These are phyloP conservation scores for Neocrepidodera transversa DNA, from an alignment of 2,888 invertebrate species.

Conservation along the genomic window DNA sequence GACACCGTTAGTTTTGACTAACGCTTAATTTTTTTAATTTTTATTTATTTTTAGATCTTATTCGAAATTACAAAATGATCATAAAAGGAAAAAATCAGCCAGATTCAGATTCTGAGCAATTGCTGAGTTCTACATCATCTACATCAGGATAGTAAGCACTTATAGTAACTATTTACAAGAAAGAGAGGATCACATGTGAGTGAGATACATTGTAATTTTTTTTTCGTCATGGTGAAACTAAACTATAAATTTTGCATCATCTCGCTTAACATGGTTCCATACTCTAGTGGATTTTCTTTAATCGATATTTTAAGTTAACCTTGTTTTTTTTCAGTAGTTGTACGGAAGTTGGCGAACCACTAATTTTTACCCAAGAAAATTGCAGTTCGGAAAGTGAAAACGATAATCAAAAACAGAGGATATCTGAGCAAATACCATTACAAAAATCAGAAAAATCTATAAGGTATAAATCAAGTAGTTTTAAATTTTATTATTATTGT, in stretches of 20 bases:
- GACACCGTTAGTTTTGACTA: neutral
- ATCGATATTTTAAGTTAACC: neutral
- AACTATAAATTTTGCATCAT: too few species aligned
- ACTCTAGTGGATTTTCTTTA: too few species aligned
- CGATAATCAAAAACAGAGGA: conserved; percentile 13
- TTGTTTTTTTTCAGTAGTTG: conserved; percentile 19
- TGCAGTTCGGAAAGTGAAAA: conserved; percentile 35
- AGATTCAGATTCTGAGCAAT: conserved; percentile 57
- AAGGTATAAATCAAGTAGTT: conserved; percentile 14
- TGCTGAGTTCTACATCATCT: conserved; percentile 56
- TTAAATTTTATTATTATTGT: too few species aligned
- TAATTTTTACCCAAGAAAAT: conserved; percentile 37
- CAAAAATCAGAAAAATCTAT: conserved; percentile 21
- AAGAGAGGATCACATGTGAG: too few species aligned
- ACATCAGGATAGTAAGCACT: conserved; percentile 57
- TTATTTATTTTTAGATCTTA: conserved; percentile 42
- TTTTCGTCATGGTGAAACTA: too few species aligned
- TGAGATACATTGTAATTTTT: neutral
- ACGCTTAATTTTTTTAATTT: neutral
- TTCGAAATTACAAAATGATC: conserved; percentile 48
- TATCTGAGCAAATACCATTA: neutral
- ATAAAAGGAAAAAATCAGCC: conserved; percentile 45
- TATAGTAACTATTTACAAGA: neutral
- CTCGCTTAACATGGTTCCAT: too few species aligned
- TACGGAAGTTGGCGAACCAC: conserved; percentile 14